Evolutionary conservation across 2,888 invertebrate genomes (phyloP).

Genomic region (Pinctada fucata): DNA sequence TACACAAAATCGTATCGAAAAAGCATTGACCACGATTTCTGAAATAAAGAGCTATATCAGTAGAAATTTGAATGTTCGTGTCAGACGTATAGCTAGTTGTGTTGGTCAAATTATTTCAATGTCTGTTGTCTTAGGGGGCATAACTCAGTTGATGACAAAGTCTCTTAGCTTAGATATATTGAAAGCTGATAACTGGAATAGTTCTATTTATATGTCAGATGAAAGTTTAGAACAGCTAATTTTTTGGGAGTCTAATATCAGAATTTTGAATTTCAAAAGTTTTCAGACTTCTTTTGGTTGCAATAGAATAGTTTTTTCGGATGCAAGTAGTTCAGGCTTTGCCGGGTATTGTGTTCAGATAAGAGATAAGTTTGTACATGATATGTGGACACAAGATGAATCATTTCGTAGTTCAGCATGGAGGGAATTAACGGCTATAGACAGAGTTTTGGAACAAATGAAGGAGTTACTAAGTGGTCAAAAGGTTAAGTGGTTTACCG

Average conservation of each 20-base stretch:
- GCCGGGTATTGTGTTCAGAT: constrained; percentile 34
- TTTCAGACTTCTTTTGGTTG: not conserved
- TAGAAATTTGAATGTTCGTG: constrained; percentile 14
- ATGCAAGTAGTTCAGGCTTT: constrained; percentile 39
- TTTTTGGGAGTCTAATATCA: constrained; percentile 27
- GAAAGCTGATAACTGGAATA: constrained; percentile 21
- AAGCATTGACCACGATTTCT: constrained; percentile 12
- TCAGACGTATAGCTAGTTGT: constrained; percentile 41
- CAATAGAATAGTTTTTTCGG: constrained; percentile 29
- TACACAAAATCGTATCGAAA: constrained; percentile 25
- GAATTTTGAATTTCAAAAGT: constrained; percentile 12
- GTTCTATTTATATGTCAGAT: constrained; percentile 14
- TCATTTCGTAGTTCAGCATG: constrained; percentile 42
- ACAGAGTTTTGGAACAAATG: constrained; percentile 32
- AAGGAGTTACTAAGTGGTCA: constrained; percentile 30
- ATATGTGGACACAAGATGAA: constrained; percentile 39
- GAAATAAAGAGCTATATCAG: constrained; percentile 8
- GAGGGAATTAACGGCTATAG: constrained; percentile 35
- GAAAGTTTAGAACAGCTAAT: constrained; percentile 31
- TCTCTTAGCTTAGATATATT: constrained; percentile 41
- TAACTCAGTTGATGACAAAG: constrained; percentile 48
- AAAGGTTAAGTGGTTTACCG: constrained; percentile 43
- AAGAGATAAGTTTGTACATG: constrained; percentile 34
- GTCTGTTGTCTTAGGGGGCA: constrained; percentile 43
- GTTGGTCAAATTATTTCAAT: constrained; percentile 49